Conservation (phyloP, 1,140 invertebrate species). For the Drosophila orena region DNA sequence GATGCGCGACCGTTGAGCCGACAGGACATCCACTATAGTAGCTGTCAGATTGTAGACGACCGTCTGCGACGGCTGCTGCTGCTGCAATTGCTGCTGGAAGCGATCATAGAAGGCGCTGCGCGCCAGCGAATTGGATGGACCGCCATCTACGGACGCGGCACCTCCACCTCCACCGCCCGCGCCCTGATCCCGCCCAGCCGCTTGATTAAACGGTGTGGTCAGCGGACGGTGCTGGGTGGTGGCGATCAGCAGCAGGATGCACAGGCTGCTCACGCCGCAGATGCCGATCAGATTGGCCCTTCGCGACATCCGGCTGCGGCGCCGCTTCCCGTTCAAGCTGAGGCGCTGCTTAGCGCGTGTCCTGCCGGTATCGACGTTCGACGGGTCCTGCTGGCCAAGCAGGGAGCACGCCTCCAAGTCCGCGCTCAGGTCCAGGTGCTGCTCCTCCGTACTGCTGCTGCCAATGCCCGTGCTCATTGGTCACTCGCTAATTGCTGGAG, state of each 20-base stretch:
- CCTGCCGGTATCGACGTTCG: slow-evolving; percentile 53
- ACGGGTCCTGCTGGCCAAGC: slow-evolving; percentile 42
- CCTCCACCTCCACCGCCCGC: slow-evolving; percentile 19
- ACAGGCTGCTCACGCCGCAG: slow-evolving; percentile 87
- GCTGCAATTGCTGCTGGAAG: slow-evolving; percentile 52
- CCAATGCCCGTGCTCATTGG: slow-evolving; percentile 57
- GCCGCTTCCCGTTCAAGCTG: slow-evolving; percentile 72
- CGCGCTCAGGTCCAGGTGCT: slow-evolving; percentile 31
- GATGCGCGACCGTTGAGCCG: slow-evolving; percentile 86
- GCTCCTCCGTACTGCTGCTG: slow-evolving; percentile 14
- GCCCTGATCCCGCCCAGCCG: slow-evolving; percentile 36
- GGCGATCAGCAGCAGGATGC: slow-evolving; percentile 87
- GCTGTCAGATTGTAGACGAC: slow-evolving; percentile 77
- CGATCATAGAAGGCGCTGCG: slow-evolving; percentile 53
- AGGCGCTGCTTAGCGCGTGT: slow-evolving; percentile 78
- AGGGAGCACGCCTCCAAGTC: slow-evolving; percentile 65
- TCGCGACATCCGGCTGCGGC: slow-evolving; percentile 86
- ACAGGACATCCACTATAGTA: slow-evolving; percentile 86
- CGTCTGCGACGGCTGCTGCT: slow-evolving; percentile 61
- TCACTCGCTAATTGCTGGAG: slow-evolving; percentile 24
- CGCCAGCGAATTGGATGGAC: slow-evolving; percentile 57
- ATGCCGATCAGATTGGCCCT: slow-evolving; percentile 87
- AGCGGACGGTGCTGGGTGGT: slow-evolving; percentile 87
- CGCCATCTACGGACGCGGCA: slow-evolving; percentile 34
- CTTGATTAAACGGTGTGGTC: slow-evolving; percentile 82